Evolutionary conservation across 2,888 invertebrate species (phyloP).

Genomic region (Dasysyrphus tricinctus): DNA sequence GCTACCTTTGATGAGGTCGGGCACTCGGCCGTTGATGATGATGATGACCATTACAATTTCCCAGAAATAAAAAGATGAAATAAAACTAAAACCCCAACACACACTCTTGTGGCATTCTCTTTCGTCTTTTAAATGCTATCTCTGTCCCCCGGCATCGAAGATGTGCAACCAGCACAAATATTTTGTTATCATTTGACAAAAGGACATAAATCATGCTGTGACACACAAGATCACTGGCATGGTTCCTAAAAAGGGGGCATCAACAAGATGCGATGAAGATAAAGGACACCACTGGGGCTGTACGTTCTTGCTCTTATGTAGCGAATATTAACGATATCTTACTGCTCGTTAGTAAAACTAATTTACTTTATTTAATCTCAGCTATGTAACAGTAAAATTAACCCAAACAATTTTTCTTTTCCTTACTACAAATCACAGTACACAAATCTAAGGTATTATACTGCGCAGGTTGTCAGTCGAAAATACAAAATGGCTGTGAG

Average conservation of each 20-base stretch:
- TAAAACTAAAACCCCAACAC: conserved; percentile 11
- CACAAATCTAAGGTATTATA: too few relatives aligned
- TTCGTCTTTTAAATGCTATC: not conserved
- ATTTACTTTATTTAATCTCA: too few relatives aligned
- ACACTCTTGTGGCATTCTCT: conserved; percentile 34
- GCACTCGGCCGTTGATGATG: conserved; percentile 53
- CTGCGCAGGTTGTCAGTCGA: too few relatives aligned
- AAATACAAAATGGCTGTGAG: too few relatives aligned
- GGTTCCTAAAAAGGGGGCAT: conserved; percentile 62
- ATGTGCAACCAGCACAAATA: conserved; percentile 68
- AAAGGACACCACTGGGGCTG: not conserved
- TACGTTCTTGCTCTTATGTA: not conserved
- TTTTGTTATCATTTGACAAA: conserved; percentile 75
- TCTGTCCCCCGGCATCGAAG: conserved; percentile 29
- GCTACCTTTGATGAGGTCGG: conserved; percentile 68
- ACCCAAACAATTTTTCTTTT: too few relatives aligned
- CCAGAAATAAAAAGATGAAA: conserved; percentile 45
- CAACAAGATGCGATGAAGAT: conserved; percentile 42
- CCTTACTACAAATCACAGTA: too few relatives aligned
- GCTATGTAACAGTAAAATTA: too few relatives aligned
- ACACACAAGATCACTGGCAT: conserved; percentile 73
- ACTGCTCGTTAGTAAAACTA: too few relatives aligned
- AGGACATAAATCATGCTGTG: conserved; percentile 75
- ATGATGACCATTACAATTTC: conserved; percentile 73
- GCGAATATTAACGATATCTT: too few relatives aligned